Evolutionary conservation across 2,113 vertebrate genomes (phyloP), one percentile per base, ranked within the genome.

Genomic region (Craseonycteris thonglongyai): DNA sequence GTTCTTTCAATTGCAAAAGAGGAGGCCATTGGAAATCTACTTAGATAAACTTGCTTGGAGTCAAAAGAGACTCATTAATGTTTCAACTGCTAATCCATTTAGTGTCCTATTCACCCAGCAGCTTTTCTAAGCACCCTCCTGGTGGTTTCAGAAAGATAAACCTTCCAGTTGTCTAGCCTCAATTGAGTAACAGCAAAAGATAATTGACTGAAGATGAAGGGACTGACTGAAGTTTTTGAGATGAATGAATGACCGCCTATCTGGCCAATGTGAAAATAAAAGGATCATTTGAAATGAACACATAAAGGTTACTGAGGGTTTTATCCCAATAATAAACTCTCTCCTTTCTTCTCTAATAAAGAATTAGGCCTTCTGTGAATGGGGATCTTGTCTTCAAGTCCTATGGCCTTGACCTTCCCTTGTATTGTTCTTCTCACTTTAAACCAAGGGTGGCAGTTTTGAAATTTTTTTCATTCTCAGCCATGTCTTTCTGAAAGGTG

Each of bases 11-110:
- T 74, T 88, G 54, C 84, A 71, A 3, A 86, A 93, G 87, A 93
- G 79, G 56, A 56, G 40, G 65, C 15, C 51, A 33, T 28, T 3
- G 0, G 66, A 54, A 54, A 94, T 91, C 54, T 87, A 45, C 21
- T 78, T 87, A 69, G 9, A 74, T 61, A 7, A 90, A 94, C 93
- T 96, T 82, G 45, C 61, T 95, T 22, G n/a, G 92, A 59, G 54
- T 49, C 51, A 42, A 91, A 80, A 42, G 94, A 83, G 49, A 88
- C 93, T 93, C 65, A 89, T 42, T 83, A 74, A 49, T 89, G 59
- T 89, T 88, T 93, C 79, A 69, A 82, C 35, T 71, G 63, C 91
- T 65, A 81, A 56, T 69, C 78, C 56, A 71, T 51, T 96, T 51
- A 74, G 76, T 61, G 83, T 49, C 87, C 92, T 40, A 78, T 95